Base-by-base conservation (phyloP, 1,140 invertebrate genomes). In the Saccostrea echinata region DNA sequence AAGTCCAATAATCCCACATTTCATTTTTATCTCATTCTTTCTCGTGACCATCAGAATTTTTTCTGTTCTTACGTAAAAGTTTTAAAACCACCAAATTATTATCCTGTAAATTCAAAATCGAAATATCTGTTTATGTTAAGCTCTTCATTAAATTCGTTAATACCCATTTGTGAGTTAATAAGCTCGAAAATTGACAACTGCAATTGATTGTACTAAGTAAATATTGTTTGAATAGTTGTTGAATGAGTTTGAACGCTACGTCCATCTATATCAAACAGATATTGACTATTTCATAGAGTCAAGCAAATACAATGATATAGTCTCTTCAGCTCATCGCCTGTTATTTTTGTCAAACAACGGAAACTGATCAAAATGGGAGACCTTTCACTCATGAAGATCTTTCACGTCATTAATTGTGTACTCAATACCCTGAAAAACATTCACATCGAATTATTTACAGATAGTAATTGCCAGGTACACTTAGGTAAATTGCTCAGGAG, bases 361-460 rank as follows among this genome's bases (percentile, higher is more conserved):
- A 96, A 99, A 98, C 89, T 97, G 96, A 76, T 96, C 96, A 94
- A 99, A 97, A 96, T 99, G 98, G 89, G 96, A 94, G 0, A 98
- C 97, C 97, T 99, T 99, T 99, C 99, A 99, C 24, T 98, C 97
- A 95, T 99, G 97, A 84, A 99, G 96, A 94, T 99, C 98, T 95
- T 98, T 97, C 0, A 99, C 99, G 96, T 99, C 99, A 24, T 99
- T 99, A 86, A 99, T 97, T 68, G 98, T 99, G 94, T 99, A 99
- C 13, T 99, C 97, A 88, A 98, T 95, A 51, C 97, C 99, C 98
- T 98, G 91, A 13, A 92, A 95, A 80, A 81, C n/a, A 24, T 61
- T 61, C 13, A 27, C 1, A 52, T 82, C 18, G 43, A 43, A 43
- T 43, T 8, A 8, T 43, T 6, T 9, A n/a, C n/a, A n/a, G 9